A percentile compares a stretch with the other conserved stretches of the same genome.
phyloP scores from a whole-genome alignment of 1,140 invertebrate species.

The Linepithema humile region DNA sequence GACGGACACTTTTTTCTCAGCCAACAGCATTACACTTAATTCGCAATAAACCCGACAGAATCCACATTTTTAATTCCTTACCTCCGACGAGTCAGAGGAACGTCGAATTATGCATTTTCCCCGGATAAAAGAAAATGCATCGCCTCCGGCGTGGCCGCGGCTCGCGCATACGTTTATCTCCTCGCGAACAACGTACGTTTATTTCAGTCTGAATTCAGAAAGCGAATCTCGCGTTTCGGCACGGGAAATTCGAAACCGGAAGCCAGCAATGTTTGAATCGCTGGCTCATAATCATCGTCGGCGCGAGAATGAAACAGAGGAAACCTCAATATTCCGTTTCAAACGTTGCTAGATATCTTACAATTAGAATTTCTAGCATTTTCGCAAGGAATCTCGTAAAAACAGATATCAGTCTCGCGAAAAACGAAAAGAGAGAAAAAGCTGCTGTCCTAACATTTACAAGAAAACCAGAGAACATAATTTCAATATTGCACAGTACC shows the following conservation, averaged over 20 bases:
- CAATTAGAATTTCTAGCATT: too few species aligned
- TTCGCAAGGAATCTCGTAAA: too few species aligned
- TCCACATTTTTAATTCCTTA: slow-evolving; percentile 76
- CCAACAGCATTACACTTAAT: slow-evolving; percentile 75
- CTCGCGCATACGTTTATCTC: background rate
- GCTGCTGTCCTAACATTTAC: too few species aligned
- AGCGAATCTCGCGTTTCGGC: slow-evolving; percentile 38
- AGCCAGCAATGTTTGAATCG: background rate
- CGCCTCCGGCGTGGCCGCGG: background rate
- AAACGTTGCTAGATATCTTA: slow-evolving; percentile 42
- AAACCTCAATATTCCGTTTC: slow-evolving; percentile 30
- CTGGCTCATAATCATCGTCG: slow-evolving; percentile 12
- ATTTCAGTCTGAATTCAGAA: background rate
- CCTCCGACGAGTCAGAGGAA: slow-evolving; percentile 48
- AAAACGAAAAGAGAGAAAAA: too few species aligned
- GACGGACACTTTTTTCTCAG: slow-evolving; percentile 70
- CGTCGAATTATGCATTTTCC: slow-evolving; percentile 11
- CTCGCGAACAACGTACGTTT: background rate
- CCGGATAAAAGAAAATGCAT: background rate
- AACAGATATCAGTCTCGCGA: too few species aligned
- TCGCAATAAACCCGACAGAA: slow-evolving; percentile 77
- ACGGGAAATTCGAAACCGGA: slow-evolving; percentile 49
- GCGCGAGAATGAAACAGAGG: slow-evolving; percentile 34
- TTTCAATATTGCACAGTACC: too few species aligned
- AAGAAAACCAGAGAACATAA: too few species aligned